Conservation (phyloP, 2,888 invertebrate genomes). For the Amphipoea oculea region DNA sequence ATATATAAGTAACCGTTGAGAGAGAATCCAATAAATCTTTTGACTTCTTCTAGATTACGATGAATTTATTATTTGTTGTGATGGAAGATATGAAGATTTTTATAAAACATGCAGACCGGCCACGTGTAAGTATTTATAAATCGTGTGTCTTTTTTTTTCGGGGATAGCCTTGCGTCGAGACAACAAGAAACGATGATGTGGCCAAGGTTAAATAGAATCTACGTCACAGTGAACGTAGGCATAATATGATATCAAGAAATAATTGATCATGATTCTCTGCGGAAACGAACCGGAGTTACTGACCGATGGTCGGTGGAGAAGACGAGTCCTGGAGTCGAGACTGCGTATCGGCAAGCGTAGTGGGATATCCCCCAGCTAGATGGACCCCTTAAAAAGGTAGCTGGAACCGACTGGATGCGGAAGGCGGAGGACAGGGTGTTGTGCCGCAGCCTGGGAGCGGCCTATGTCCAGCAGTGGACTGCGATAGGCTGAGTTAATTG, state of each 20-base stretch:
- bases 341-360: not conserved
- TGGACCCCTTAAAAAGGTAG: not conserved
- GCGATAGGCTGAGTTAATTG: not conserved
- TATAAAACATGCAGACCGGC: not conserved
- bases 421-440: not conserved
- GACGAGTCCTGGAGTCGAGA: not conserved
- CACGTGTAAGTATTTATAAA: not conserved
- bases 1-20: constrained; percentile 15
- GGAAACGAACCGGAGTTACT: not conserved
- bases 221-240: not conserved
- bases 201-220: not conserved
- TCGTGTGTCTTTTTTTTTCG: not conserved
- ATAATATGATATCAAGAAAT: not conserved
- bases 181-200: not conserved
- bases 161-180: not conserved
- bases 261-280: not conserved
- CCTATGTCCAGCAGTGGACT: not conserved
- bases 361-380: not conserved
- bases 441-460: not conserved
- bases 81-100: constrained; percentile 8
- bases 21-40: constrained; percentile 40
- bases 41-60: constrained; percentile 27
- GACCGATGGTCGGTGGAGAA: not conserved
- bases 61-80: constrained; percentile 54
- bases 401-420: not conserved